These are phyloP conservation scores for Corythoichthys intestinalis DNA, from an alignment of 2,113 vertebrate species.

Conservation along the genomic window DNA sequence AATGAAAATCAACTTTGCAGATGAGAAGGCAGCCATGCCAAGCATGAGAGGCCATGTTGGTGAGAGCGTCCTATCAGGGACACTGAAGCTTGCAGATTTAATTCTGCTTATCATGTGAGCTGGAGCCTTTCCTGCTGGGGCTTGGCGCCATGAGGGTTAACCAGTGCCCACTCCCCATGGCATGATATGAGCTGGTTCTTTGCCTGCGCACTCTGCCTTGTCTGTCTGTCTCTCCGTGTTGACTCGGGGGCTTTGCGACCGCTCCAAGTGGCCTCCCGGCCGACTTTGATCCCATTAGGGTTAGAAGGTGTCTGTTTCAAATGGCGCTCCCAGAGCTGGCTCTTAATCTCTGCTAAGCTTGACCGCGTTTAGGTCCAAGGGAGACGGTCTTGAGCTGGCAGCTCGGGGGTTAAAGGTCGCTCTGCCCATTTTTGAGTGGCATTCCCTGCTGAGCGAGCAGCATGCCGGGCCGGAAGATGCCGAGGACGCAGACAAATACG, in stretches of 20 bases:
- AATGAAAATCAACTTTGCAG: constrained; percentile 11
- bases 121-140: constrained; percentile 44
- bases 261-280: constrained; percentile 50
- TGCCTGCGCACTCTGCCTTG: constrained; percentile 59
- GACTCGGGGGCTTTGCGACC: constrained; percentile 43
- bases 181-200: constrained; percentile 63
- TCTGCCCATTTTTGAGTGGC: constrained; percentile 50
- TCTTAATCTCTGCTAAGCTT: constrained; percentile 48
- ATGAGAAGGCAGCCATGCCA: constrained; percentile 25
- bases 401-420: constrained; percentile 53
- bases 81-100: constrained; percentile 42
- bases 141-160: constrained; percentile 62
- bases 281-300: constrained; percentile 48
- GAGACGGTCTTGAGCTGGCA: constrained; percentile 36
- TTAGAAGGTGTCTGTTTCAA: constrained; percentile 58
- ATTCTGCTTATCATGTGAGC: constrained; percentile 55
- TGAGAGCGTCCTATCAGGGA: constrained; percentile 38
- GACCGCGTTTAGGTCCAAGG: constrained; percentile 30
- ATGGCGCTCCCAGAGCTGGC: constrained; percentile 46
- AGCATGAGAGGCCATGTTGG: constrained; percentile 26
- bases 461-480: constrained; percentile 46
- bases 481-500: constrained; percentile 29
- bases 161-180: constrained; percentile 57
- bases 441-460: constrained; percentile 39
- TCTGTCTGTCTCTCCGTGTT: constrained; percentile 27